Evolutionary conservation across 1,140 invertebrate genomes (phyloP).

Genomic region (Bombyx mandarina): DNA sequence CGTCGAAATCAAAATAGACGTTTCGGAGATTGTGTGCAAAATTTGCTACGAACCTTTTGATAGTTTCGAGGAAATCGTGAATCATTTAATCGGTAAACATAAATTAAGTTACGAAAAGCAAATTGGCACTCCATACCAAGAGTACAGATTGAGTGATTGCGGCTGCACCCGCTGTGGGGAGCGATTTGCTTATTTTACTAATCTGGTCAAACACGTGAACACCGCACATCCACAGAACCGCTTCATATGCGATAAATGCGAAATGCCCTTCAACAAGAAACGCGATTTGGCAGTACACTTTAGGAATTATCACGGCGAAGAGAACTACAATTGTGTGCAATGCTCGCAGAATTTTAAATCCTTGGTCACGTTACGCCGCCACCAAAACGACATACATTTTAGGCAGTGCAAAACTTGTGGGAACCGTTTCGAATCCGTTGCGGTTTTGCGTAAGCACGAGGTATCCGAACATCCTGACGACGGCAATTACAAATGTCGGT

Average conservation of each 20-base stretch:
- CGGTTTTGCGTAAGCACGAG: constrained; percentile 37
- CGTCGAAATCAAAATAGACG: constrained; percentile 47
- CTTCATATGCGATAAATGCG: constrained; percentile 50
- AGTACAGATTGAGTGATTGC: constrained; percentile 38
- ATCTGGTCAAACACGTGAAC: constrained; percentile 46
- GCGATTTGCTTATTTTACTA: constrained; percentile 36
- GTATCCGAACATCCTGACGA: constrained; percentile 33
- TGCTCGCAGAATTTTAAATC: constrained; percentile 34
- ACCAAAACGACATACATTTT: constrained; percentile 41
- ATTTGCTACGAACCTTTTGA: constrained; percentile 41
- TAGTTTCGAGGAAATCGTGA: constrained; percentile 33
- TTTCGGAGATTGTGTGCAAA: constrained; percentile 43
- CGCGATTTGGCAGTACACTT: constrained; percentile 37
- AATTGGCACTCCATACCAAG: constrained; percentile 31
- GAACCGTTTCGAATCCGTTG: constrained; percentile 23
- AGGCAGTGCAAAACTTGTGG: constrained; percentile 35
- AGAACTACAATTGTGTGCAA: constrained; percentile 38
- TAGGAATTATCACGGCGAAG: constrained; percentile 32
- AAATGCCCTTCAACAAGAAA: constrained; percentile 41
- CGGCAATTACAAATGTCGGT: constrained; percentile 28
- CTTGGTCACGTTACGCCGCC: constrained; percentile 18
- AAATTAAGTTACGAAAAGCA: constrained; percentile 40
- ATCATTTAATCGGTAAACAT: constrained; percentile 48
- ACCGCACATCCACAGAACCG: constrained; percentile 36
- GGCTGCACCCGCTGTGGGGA: constrained; percentile 38